Evolutionary conservation across 2,888 invertebrate species (phyloP), one percentile per base, ranked within the genome.

Genomic region (Epinotia demarniana): DNA sequence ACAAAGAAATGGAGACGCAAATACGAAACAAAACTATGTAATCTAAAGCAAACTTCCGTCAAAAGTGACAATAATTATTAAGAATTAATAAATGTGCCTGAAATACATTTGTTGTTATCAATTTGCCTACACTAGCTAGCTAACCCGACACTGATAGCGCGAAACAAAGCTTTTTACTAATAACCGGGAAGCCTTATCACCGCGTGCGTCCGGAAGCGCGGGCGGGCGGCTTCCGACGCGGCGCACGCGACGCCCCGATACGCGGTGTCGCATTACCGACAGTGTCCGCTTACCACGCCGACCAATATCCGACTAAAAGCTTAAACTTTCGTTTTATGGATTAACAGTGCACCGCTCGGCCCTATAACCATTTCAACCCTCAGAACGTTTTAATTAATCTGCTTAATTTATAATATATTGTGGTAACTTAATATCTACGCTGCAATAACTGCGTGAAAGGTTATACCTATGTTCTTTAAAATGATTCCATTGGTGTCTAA

Each of bases 211-310:
- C 86, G 87, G 84, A 81, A 80, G 79, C 75, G 87, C 87, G 84
- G 90, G 87, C 87, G 84, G 90, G 89, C 84, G 87, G 86, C 87
- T 90, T 92, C 92, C 92, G 90, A 82, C 87, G 85, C 71, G 85
- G 90, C 91, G 88, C 87, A 91, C 91, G 90, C 91, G 79, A 90
- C 81, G 78, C 83, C 39, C 39, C 39, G 85, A 91, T 84, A 85
- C 85, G 39, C 39, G 77, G 79, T 87, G 81, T 92, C 88, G 57
- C 57, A 79, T 92, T 89, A 74, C 39, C 39, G 39, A 39, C 91
- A 76, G 81, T 57, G 64, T 72, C 67, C 46, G 70, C 72, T 88
- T 86, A 85, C 86, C 79, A 77, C 79, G 39, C 39, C 39, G 78
- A 83, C 79, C 72, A 75, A 82, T 80, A 81, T 78, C 73, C 74